phyloP scores from a whole-genome alignment of 2,797 vertebrate species.

The Poecilia gillii region DNA sequence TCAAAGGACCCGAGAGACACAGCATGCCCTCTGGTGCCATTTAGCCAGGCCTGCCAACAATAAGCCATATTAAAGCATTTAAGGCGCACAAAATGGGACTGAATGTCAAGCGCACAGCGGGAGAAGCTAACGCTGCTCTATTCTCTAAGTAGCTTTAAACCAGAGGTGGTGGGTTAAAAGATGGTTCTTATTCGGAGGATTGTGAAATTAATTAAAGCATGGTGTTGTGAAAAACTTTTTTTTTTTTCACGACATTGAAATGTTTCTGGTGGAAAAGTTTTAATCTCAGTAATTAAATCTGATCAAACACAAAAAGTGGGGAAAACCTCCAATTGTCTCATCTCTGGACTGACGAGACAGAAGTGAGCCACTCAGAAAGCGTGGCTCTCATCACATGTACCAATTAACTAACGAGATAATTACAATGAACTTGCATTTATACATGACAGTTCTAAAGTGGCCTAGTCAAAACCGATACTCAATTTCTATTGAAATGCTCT shows the following conservation, averaged over 20 bases:
- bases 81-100: slow-evolving; percentile 43
- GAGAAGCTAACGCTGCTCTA: slow-evolving; percentile 24
- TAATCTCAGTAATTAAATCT: background rate
- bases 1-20: slow-evolving; percentile 54
- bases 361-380: background rate
- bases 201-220: background rate
- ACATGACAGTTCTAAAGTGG: background rate
- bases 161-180: background rate
- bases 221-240: background rate
- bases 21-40: slow-evolving; percentile 45
- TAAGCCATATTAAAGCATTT: slow-evolving; percentile 62
- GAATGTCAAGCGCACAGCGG: slow-evolving; percentile 59
- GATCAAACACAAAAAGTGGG: background rate
- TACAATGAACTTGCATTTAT: too few relatives aligned
- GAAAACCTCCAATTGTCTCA: too few relatives aligned
- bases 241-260: background rate
- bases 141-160: background rate
- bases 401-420: background rate
- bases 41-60: slow-evolving; percentile 60
- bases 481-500: background rate
- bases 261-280: background rate
- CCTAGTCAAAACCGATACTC: background rate
- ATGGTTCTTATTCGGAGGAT: background rate
- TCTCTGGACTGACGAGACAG: background rate
- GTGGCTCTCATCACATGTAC: background rate